Evolutionary conservation across 2,797 vertebrate genomes (phyloP), one percentile per base, ranked within the genome.

Genomic region (Antrozous pallidus): DNA sequence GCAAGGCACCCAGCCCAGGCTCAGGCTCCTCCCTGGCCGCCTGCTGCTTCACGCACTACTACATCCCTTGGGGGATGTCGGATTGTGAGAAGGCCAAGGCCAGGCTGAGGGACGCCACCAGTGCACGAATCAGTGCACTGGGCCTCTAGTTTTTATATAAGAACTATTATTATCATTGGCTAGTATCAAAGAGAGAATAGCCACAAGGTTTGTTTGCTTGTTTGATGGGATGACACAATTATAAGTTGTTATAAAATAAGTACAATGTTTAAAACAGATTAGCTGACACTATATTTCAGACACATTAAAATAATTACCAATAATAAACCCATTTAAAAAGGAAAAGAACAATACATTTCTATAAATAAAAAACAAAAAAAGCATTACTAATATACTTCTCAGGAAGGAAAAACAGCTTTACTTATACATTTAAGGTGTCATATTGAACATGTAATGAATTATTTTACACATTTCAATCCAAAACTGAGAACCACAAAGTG

Each of bases 281-380:
- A 40, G 13, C 45, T 82, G 93, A 40, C 18, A 71, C n/a, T 54
- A 45, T 45, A 88, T 83, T 95, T 93, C 16, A 90, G 63, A 92
- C 17, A 88, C 93, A 74, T 78, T 20, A 88, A 96, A 90, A 58
- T 81, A 94, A 93, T 70, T 88, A 70, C n/a, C 24, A 95, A 80
- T 8, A 92, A 88, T 42, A 93, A 93, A 79, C 16, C 10, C 40
- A 82, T 5, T 94, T 82, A 82, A 92, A 96, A 96, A 78, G 61
- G 22, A 91, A 80, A 81, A 31, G 14, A 38, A 47, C 75, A 90
- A 91, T 56, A 70, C 4, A 45, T 58, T 88, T 95, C 31, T 75
- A 61, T 33, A 78, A 92, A 92, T 83, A 92, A 87, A 82, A 92
- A 87, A 82, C 20, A 90, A 93, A 63, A 85, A 90, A 18, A 75